A percentile compares a stretch with the other conserved stretches of the same genome.
phyloP scores from a whole-genome alignment of 2,113 vertebrate genomes.

The Forbesichthys agassizii region DNA sequence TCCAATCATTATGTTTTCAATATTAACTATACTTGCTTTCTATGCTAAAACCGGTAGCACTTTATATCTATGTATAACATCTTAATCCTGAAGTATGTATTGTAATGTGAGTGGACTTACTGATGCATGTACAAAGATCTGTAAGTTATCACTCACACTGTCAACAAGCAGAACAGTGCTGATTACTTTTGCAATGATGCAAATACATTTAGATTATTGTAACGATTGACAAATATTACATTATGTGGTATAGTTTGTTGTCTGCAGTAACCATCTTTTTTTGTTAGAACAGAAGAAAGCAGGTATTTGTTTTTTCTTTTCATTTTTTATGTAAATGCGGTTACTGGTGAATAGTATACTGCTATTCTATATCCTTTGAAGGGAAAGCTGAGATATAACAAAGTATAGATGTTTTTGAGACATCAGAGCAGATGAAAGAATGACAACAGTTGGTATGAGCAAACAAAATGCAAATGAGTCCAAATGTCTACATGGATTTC shows the following conservation, averaged over 20 bases:
- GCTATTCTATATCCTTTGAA: too few species aligned
- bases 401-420: background rate
- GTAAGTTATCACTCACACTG: background rate
- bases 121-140: background rate
- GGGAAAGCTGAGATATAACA: background rate
- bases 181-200: background rate
- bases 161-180: background rate
- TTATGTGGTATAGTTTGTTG: too few species aligned
- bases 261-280: too few species aligned
- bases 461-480: background rate
- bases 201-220: background rate
- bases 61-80: background rate
- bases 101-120: background rate
- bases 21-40: background rate
- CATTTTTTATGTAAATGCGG: background rate
- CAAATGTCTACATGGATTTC: constrained; percentile 1
- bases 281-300: background rate
- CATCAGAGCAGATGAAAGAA: background rate
- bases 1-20: background rate
- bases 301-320: background rate
- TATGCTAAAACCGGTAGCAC: background rate
- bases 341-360: background rate
- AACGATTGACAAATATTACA: too few species aligned
- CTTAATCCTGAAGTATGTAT: background rate
- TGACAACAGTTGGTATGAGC: background rate